Percentiles rank a stretch among this genome's conserved stretches.
Evolutionary conservation across 2,888 invertebrate genomes (phyloP).

Genomic region (Polydesmus complanatus): DNA sequence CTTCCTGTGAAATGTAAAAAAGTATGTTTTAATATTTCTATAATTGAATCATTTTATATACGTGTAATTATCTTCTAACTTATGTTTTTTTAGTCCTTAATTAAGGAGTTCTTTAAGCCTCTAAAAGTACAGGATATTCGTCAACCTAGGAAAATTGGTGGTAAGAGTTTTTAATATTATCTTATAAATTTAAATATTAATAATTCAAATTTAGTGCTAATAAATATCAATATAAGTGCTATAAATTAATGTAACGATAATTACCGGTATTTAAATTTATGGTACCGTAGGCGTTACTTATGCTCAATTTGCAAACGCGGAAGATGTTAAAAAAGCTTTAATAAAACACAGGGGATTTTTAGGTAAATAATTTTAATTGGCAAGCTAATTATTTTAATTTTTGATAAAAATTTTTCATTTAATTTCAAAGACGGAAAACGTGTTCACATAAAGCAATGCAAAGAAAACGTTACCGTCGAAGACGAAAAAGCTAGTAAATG

Average conservation of each 20-base stretch:
- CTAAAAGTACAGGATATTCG: background rate
- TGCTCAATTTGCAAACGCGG: slow-evolving; percentile 5
- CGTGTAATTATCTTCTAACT: background rate
- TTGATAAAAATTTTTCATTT: background rate
- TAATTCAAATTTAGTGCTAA: too few species aligned
- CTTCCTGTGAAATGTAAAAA: slow-evolving; percentile 9
- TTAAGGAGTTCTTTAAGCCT: slow-evolving; percentile 11
- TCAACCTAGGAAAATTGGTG: slow-evolving; percentile 11
- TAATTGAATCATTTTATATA: background rate
- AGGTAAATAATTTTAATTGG: background rate
- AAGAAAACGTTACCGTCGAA: background rate
- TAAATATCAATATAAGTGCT: too few species aligned
- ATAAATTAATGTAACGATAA: too few species aligned
- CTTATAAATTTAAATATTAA: too few species aligned
- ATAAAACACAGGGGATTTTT: background rate
- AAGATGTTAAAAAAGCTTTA: slow-evolving; percentile 6
- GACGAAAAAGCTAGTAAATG: background rate
- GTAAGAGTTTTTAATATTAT: background rate
- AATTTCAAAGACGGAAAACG: background rate
- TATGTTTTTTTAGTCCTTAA: background rate
- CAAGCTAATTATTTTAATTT: too few species aligned
- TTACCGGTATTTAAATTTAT: background rate
- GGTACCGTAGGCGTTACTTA: background rate
- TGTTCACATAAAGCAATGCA: background rate
- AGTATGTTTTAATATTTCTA: background rate